Evolutionary conservation across 1,140 invertebrate genomes (phyloP).

Genomic region (Scylla paramamosain): DNA sequence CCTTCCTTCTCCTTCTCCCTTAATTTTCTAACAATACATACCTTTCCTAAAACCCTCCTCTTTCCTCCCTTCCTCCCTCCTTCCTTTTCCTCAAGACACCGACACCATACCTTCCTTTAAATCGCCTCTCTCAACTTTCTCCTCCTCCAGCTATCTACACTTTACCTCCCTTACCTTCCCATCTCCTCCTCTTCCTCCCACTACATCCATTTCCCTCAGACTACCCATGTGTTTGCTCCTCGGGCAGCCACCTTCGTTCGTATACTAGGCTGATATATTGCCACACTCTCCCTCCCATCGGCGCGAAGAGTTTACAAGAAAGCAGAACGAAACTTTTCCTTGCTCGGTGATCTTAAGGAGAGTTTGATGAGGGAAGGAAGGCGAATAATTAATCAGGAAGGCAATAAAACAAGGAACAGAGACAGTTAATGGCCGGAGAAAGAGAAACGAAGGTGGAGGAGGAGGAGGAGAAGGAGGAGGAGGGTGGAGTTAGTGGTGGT

Average conservation of each 20-base stretch:
- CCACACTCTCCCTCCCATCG: background rate
- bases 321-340: background rate
- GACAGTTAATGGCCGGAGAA: background rate
- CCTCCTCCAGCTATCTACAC: background rate
- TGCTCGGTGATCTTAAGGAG: background rate
- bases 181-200: background rate
- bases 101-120: too few species aligned
- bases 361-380: background rate
- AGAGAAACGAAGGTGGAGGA: background rate
- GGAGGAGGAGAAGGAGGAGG: background rate
- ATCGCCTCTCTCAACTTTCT: background rate
- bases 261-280: background rate
- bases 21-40: too few species aligned
- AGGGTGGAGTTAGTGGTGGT: background rate
- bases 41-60: too few species aligned
- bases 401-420: background rate
- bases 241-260: background rate
- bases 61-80: too few species aligned
- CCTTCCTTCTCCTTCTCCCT: too few species aligned
- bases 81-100: too few species aligned
- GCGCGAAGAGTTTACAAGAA: background rate
- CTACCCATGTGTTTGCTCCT: background rate
- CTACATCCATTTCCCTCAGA: background rate
- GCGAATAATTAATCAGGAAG: slow-evolving; percentile 4
- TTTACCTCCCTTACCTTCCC: background rate